Conservation (phyloP, 1,140 invertebrate species). For the Andricus grossulariae region DNA sequence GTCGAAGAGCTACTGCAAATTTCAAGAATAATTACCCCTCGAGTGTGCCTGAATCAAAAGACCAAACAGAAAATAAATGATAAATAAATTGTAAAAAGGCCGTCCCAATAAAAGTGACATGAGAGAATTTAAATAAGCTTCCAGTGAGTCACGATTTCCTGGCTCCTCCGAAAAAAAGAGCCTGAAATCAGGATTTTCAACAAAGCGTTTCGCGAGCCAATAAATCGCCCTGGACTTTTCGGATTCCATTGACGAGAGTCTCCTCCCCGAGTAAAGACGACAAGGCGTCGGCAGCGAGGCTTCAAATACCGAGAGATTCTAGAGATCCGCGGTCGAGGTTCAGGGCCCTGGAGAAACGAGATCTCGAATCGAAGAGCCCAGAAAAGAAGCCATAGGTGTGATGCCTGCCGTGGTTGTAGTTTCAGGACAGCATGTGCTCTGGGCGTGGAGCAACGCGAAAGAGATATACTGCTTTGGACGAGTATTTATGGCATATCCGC, state of each 20-base stretch:
- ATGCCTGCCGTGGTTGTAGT: constrained; percentile 36
- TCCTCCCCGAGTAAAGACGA: constrained; percentile 21
- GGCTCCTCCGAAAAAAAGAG: background rate
- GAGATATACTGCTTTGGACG: constrained; percentile 72
- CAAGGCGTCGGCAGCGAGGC: constrained; percentile 25
- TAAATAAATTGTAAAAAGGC: too few species aligned
- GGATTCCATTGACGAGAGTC: constrained; percentile 17
- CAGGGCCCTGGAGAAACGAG: constrained; percentile 34
- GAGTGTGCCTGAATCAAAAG: too few species aligned
- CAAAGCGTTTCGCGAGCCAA: background rate
- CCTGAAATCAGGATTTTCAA: background rate
- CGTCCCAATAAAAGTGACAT: too few species aligned
- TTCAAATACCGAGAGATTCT: constrained; percentile 16
- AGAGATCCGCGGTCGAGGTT: background rate
- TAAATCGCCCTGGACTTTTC: background rate
- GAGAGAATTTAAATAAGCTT: background rate
- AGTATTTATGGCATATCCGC: constrained; percentile 75
- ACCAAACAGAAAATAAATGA: too few species aligned
- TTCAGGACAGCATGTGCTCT: constrained; percentile 71
- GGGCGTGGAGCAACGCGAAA: constrained; percentile 74
- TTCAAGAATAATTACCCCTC: too few species aligned
- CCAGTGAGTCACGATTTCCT: background rate
- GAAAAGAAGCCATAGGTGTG: constrained; percentile 53
- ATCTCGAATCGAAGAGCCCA: constrained; percentile 47
- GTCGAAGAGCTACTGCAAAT: too few species aligned